Evolutionary conservation across 2,888 invertebrate genomes (phyloP).

Genomic region (Rambutsinella grinnellia): DNA sequence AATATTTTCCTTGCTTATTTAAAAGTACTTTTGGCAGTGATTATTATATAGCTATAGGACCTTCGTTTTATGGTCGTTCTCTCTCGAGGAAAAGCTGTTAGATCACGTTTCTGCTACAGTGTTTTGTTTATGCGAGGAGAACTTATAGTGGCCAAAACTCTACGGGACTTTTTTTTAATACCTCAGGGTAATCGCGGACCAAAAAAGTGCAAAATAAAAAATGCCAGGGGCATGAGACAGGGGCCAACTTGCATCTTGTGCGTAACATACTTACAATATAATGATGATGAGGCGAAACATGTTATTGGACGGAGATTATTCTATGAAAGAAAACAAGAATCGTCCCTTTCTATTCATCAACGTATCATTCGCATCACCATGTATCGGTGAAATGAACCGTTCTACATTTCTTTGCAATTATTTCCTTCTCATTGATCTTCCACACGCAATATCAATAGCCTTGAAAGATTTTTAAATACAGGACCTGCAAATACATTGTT

Average conservation of each 20-base stretch:
- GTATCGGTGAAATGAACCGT: slow-evolving; percentile 46
- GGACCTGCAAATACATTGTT: too few species aligned
- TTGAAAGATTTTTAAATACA: too few species aligned
- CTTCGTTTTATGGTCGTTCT: too few species aligned
- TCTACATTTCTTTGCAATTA: slow-evolving; percentile 23
- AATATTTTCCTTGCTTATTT: not conserved
- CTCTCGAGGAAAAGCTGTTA: not conserved
- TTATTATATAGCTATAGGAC: too few species aligned
- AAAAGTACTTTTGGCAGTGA: not conserved
- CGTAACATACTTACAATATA: slow-evolving; percentile 8
- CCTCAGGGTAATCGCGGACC: slow-evolving; percentile 41
- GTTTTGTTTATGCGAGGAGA: not conserved
- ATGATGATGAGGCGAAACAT: not conserved
- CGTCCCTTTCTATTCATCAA: not conserved
- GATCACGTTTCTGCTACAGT: not conserved
- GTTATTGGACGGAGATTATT: not conserved
- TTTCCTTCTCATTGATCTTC: slow-evolving; percentile 25
- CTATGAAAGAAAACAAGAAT: not conserved
- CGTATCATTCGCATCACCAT: not conserved
- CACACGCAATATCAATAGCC: slow-evolving; percentile 21
- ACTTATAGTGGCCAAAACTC: slow-evolving; percentile 19
- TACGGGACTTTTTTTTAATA: slow-evolving; percentile 52
- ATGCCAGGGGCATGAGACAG: slow-evolving; percentile 40
- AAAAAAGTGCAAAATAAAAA: slow-evolving; percentile 45
- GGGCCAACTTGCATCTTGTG: slow-evolving; percentile 13